These are phyloP conservation scores for Xestia sexstrigata DNA, from an alignment of 2,888 invertebrate species.

Conservation along the genomic window DNA sequence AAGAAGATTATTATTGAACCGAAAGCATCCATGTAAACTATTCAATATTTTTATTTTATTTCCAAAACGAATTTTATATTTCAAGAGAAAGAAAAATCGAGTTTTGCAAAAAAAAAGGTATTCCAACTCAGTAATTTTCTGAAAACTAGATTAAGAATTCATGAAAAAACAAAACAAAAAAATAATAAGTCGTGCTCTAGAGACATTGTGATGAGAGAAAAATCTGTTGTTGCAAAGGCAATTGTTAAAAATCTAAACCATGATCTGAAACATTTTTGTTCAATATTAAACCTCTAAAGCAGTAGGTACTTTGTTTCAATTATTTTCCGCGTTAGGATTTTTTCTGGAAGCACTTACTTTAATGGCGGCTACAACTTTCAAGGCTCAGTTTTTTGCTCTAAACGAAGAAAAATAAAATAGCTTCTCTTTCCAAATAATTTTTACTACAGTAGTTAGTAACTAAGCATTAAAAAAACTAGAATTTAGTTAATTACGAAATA, in stretches of 20 bases:
- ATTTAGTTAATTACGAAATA: no score
- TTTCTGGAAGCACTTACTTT: slow-evolving; percentile 48
- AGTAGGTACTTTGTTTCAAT: slow-evolving; percentile 39
- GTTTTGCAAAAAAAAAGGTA: neutral
- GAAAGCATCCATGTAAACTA: slow-evolving; percentile 3
- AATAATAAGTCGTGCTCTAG: neutral
- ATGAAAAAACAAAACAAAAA: neutral
- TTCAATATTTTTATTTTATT: neutral
- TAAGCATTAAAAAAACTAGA: no score
- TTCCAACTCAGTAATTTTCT: neutral
- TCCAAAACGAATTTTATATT: no score
- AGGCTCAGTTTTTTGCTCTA: slow-evolving; percentile 10
- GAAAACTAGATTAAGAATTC: neutral
- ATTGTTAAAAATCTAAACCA: neutral
- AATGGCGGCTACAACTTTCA: slow-evolving; percentile 39
- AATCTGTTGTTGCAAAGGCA: slow-evolving; percentile 4
- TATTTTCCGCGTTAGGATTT: slow-evolving; percentile 33
- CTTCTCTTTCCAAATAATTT: neutral
- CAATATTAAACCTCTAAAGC: slow-evolving; percentile 26
- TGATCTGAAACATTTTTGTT: neutral
- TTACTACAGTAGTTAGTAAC: neutral
- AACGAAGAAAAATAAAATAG: neutral
- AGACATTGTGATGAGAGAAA: neutral
- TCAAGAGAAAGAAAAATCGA: neutral
- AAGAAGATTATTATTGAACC: slow-evolving; percentile 9